A percentile compares a stretch with the other conserved stretches of the same genome.
Conservation (phyloP, 2,797 vertebrate species). For the Chlorospingus semifuscus region DNA sequence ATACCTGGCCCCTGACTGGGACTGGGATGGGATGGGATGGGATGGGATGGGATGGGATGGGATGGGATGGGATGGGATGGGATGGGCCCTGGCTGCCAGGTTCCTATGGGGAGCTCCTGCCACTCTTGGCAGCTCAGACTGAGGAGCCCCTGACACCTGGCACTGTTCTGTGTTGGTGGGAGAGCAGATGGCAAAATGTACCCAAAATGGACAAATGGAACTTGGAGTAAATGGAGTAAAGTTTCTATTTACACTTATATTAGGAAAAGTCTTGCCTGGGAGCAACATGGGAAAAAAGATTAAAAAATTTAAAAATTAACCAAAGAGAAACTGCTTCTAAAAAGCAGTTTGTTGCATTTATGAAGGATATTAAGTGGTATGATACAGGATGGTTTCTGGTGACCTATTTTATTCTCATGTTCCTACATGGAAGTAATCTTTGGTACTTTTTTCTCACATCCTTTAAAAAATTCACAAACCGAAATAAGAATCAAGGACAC, state of each 20-base stretch:
- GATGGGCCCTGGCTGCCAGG: neutral
- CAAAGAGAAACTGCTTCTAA: neutral
- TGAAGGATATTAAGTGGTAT: neutral
- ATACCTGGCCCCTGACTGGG: neutral
- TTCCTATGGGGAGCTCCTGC: neutral
- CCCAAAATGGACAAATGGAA: neutral
- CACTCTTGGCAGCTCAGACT: accelerated
- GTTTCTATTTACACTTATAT: neutral
- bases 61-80: neutral
- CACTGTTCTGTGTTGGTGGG: neutral
- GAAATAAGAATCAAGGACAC: neutral
- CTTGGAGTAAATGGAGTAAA: neutral
- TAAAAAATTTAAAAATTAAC: no score
- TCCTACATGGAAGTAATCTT: neutral
- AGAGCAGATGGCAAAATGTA: neutral
- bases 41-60: neutral
- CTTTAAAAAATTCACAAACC: neutral
- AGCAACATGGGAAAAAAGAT: neutral
- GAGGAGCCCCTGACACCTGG: neutral
- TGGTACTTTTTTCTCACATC: neutral
- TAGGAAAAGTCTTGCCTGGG: neutral
- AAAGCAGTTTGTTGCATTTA: neutral
- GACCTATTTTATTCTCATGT: neutral
- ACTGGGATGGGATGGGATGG: neutral
- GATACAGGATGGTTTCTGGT: neutral